Base-by-base conservation (phyloP, 1,140 invertebrate species). In the Cyclargus thomasi region DNA sequence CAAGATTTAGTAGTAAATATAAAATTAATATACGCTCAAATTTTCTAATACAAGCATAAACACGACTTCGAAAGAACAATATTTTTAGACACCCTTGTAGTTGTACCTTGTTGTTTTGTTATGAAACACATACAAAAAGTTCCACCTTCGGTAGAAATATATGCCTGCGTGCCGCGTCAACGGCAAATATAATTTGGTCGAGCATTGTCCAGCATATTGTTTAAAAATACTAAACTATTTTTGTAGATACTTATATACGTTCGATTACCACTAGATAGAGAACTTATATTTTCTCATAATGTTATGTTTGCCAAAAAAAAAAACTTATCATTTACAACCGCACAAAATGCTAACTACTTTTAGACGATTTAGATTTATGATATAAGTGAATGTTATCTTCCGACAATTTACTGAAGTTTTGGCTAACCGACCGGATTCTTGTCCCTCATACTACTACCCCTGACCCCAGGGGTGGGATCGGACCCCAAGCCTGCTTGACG, bases 231-330 rank as follows among this genome's bases (percentile, higher is more conserved):
- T 67, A 62, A 88, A 86, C 88, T 90, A 90, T 90, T 90, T 90
- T 90, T 90, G 86, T 90, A 90, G 88, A 86, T 86, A 86, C 85
- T 78, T 86, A 86, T 88, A 86, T 86, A 83, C 83, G 75, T 86
- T 90, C 82, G 73, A 88, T 80, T 88, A 86, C 81, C 82, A 86
- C 83, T 90, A 87, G 77, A 87, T 86, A 88, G 82, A 88, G 74
- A 86, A 85, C 83, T 76, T 80, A 86, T 86, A 86, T 88, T 87
- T 86, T 85, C 84, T 82, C 82, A 90, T 78, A 84, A 72, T 79
- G 79, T 90, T 88, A 82, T 77, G 80, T 88, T 90, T 85, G 79
- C 80, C 79, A 77, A 79, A 80, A 74, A 76, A 76, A 7, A 77
- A 75, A 74, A 75, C 77, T 70, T 75, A 80, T 80, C 63, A 67